Evolutionary conservation across 2,888 invertebrate species (phyloP).

Genomic region (Sinelater perroti): DNA sequence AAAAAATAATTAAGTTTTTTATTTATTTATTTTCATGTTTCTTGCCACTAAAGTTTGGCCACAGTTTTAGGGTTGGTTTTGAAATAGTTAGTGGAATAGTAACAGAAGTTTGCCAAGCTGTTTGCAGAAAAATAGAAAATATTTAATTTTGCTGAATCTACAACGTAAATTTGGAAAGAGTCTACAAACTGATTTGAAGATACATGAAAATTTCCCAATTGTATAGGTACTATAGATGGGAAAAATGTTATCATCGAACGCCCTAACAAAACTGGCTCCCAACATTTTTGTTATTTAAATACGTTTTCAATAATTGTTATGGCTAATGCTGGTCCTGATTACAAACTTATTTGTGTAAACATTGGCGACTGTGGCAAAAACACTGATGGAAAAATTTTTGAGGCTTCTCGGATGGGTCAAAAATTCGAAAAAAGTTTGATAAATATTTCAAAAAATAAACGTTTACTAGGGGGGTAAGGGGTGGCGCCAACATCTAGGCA

Average conservation of each 20-base stretch:
- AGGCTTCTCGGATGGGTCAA: slow-evolving; percentile 35
- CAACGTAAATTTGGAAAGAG: slow-evolving; percentile 35
- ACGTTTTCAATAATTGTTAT: slow-evolving; percentile 35
- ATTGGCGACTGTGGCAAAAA: slow-evolving; percentile 40
- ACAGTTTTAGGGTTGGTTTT: slow-evolving; percentile 47
- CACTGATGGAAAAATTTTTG: slow-evolving; percentile 41
- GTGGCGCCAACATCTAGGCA: too few species aligned
- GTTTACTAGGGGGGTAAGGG: slow-evolving; percentile 25
- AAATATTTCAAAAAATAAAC: slow-evolving; percentile 15
- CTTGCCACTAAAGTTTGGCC: too few species aligned
- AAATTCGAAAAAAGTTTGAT: slow-evolving; percentile 22
- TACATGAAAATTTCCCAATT: slow-evolving; percentile 43
- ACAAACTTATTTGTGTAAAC: slow-evolving; percentile 38
- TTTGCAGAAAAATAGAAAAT: slow-evolving; percentile 41
- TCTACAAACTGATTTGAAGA: slow-evolving; percentile 29
- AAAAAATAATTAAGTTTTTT: too few species aligned
- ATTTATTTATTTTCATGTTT: too few species aligned
- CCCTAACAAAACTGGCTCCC: slow-evolving; percentile 37
- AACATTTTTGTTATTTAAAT: slow-evolving; percentile 32
- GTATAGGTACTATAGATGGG: slow-evolving; percentile 37
- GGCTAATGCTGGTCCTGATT: slow-evolving; percentile 33
- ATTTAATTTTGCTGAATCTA: slow-evolving; percentile 24
- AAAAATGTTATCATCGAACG: slow-evolving; percentile 39
- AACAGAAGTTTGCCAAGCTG: slow-evolving; percentile 45
- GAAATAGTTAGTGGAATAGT: slow-evolving; percentile 45